Conservation (phyloP, 2,113 vertebrate species). For the Hucho hucho region DNA sequence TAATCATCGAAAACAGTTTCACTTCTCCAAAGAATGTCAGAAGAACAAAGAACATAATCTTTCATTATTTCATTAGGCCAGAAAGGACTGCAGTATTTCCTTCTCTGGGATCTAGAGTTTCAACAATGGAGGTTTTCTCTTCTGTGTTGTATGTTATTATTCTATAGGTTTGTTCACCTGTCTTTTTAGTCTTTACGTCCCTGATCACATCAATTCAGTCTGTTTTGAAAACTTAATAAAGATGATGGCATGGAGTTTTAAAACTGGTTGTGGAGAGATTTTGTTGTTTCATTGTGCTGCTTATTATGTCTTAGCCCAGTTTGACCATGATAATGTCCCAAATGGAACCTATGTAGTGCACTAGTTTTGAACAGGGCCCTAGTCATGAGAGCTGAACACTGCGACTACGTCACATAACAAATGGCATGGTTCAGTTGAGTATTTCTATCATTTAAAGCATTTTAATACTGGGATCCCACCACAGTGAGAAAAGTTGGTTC, state of each 20-base stretch:
- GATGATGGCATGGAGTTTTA: constrained; percentile 57
- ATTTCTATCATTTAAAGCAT: background rate
- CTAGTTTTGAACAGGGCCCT: too few relatives aligned
- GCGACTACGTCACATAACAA: background rate
- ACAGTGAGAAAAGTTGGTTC: background rate
- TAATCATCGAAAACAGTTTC: constrained; percentile 40
- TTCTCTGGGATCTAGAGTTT: constrained; percentile 47
- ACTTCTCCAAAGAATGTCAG: constrained; percentile 54
- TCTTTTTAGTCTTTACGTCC: constrained; percentile 56
- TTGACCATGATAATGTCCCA: too few relatives aligned
- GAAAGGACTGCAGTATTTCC: constrained; percentile 62
- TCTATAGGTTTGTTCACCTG: constrained; percentile 12
- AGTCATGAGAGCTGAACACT: background rate
- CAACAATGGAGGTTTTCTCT: constrained; percentile 43
- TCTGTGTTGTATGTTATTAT: constrained; percentile 60
- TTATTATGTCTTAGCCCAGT: too few relatives aligned
- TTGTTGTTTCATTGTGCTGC: too few relatives aligned
- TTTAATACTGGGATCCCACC: background rate
- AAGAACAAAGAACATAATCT: constrained; percentile 39
- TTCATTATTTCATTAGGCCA: constrained; percentile 50
- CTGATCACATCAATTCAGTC: constrained; percentile 55
- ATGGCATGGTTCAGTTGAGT: background rate
- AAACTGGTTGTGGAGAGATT: background rate
- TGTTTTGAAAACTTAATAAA: constrained; percentile 69
- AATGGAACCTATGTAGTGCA: background rate